These are phyloP conservation scores for Bradypodion pumilum DNA, from an alignment of 2,797 vertebrate genomes.

Conservation along the genomic window DNA sequence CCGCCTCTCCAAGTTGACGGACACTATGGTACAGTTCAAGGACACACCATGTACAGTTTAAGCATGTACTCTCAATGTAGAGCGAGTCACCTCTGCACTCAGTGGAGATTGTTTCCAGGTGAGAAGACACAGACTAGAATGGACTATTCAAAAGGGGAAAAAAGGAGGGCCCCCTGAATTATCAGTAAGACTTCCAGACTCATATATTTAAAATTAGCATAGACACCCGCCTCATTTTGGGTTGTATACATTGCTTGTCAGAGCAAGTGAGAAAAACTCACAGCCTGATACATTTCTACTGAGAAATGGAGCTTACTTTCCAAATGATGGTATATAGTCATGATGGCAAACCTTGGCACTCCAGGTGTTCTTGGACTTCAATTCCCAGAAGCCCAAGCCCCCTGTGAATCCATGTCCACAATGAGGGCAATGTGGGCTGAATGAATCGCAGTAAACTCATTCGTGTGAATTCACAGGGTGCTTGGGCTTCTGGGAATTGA, in stretches of 20 bases:
- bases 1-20: too few species aligned
- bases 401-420: too few species aligned
- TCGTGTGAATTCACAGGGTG: too few species aligned
- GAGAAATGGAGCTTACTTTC: background rate
- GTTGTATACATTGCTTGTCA: background rate
- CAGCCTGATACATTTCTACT: background rate
- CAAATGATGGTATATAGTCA: too few species aligned
- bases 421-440: too few species aligned
- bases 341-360: too few species aligned
- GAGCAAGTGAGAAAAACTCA: background rate
- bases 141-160: background rate
- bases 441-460: too few species aligned
- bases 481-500: too few species aligned
- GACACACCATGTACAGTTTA: background rate
- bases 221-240: background rate
- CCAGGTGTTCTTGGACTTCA: too few species aligned
- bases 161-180: too few species aligned
- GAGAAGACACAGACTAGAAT: background rate
- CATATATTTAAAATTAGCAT: background rate
- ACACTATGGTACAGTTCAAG: too few species aligned
- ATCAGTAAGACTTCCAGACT: background rate
- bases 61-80: background rate
- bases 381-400: too few species aligned
- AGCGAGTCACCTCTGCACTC: background rate
- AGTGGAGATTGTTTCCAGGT: background rate